A percentile compares a stretch with the other conserved stretches of the same genome.
phyloP scores from a whole-genome alignment of 2,113 vertebrate genomes.

The Myxocyprinus asiaticus region DNA sequence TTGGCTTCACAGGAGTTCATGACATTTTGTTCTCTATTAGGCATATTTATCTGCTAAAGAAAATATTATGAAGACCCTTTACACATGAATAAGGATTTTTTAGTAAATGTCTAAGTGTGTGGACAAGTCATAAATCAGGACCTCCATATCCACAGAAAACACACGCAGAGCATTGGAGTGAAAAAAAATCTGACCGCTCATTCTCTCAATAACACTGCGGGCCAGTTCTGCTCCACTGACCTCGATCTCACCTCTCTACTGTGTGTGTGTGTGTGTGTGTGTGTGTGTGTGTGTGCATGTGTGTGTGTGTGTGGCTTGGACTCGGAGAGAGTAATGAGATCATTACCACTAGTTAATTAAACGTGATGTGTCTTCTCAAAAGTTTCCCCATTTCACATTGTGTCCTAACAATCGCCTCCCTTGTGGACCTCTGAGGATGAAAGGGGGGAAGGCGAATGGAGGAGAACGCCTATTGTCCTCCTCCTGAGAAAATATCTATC shows the following conservation, averaged over 20 bases:
- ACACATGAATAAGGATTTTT: constrained; percentile 45
- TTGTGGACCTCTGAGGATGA: constrained; percentile 74
- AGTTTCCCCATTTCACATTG: constrained; percentile 67
- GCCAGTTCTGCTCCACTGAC: constrained; percentile 48
- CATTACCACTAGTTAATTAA: constrained; percentile 81
- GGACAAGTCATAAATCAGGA: no score
- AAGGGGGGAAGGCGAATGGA: constrained; percentile 52
- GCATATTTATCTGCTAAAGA: constrained; percentile 51
- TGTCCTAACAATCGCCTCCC: constrained; percentile 74
- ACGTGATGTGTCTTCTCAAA: constrained; percentile 75
- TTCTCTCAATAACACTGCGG: constrained; percentile 16
- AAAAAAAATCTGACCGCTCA: not conserved
- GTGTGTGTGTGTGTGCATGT: no score
- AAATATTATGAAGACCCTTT: constrained; percentile 53
- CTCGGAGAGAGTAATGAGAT: constrained; percentile 72
- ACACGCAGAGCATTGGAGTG: no score
- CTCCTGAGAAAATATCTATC: constrained; percentile 74
- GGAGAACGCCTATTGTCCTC: constrained; percentile 74
- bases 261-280: not conserved
- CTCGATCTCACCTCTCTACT: constrained; percentile 46
- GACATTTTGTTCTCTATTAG: constrained; percentile 1
- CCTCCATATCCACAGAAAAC: not conserved
- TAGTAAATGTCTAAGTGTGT: constrained; percentile 20
- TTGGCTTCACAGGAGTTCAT: no score
- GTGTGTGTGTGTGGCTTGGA: constrained; percentile 26